Evolutionary conservation across 2,113 vertebrate species (phyloP).

Genomic region (Peromyscus leucopus): DNA sequence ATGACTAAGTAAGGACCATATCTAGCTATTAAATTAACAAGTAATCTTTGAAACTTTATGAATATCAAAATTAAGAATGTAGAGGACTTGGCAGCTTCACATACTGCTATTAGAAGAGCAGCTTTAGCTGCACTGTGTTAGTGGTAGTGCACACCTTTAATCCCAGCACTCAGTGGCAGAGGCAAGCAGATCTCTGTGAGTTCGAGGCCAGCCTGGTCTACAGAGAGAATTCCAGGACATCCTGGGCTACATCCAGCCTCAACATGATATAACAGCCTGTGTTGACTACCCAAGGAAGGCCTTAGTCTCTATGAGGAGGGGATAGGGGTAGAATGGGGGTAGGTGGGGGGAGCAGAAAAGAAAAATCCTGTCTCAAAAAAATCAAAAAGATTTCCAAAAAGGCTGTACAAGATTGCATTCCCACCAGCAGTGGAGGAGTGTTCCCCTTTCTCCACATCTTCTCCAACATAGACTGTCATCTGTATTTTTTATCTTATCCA

Average conservation of each 20-base stretch:
- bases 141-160: neutral
- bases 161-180: neutral
- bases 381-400: too few relatives aligned
- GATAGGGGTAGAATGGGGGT: too few relatives aligned
- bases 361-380: neutral
- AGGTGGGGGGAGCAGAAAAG: too few relatives aligned
- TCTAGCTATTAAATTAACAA: conserved; percentile 38
- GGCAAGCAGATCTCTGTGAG: neutral
- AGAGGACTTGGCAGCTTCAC: neutral
- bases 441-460: too few relatives aligned
- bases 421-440: too few relatives aligned
- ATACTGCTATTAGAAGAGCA: neutral
- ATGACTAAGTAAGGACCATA: conserved; percentile 22
- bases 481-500: too few relatives aligned
- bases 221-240: neutral
- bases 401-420: too few relatives aligned
- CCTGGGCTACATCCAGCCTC: neutral
- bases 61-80: conserved; percentile 1
- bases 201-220: neutral
- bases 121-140: neutral
- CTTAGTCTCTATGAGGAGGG: too few relatives aligned
- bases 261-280: too few relatives aligned
- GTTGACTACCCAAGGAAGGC: too few relatives aligned
- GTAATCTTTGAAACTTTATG: conserved; percentile 15
- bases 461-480: too few relatives aligned